phyloP scores from a whole-genome alignment of 2,888 invertebrate species.

The Cremastinae sp. region DNA sequence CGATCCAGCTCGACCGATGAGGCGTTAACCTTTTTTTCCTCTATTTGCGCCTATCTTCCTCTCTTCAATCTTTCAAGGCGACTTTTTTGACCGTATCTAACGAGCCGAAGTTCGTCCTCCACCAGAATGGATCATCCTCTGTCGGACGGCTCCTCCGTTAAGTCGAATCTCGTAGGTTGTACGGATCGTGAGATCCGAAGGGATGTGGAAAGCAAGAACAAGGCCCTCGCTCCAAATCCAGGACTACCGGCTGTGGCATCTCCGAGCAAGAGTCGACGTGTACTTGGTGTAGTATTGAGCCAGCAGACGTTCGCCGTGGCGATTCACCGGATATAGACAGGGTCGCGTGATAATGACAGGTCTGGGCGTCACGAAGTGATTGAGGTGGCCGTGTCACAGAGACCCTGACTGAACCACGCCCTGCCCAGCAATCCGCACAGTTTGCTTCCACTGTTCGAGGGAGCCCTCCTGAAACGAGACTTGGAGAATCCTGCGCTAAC shows the following conservation, averaged over 20 bases:
- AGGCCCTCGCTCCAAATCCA: slow-evolving; percentile 20
- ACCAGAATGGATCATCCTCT: not conserved
- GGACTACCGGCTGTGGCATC: not conserved
- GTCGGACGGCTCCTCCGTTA: no score
- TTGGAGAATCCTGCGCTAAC: slow-evolving; percentile 37
- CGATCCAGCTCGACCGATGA: slow-evolving; percentile 9
- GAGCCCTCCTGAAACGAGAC: slow-evolving; percentile 40
- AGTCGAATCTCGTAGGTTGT: no score
- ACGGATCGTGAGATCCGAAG: slow-evolving; percentile 14
- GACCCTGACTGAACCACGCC: slow-evolving; percentile 76
- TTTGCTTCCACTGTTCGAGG: slow-evolving; percentile 46
- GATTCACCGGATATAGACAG: slow-evolving; percentile 69
- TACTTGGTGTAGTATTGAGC: slow-evolving; percentile 32
- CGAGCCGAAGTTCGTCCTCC: no score
- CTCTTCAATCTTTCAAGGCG: not conserved
- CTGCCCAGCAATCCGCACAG: slow-evolving; percentile 60
- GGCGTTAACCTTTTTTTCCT: slow-evolving; percentile 17
- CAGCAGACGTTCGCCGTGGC: slow-evolving; percentile 60
- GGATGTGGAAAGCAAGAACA: slow-evolving; percentile 15
- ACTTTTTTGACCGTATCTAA: no score
- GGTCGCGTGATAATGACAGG: slow-evolving; percentile 80
- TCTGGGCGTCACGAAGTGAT: slow-evolving; percentile 77
- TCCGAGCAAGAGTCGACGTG: slow-evolving; percentile 27
- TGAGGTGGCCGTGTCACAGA: slow-evolving; percentile 77
- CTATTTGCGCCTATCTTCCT: not conserved